Conservation (phyloP, 2,113 vertebrate species). For the Coptodon rendalli region DNA sequence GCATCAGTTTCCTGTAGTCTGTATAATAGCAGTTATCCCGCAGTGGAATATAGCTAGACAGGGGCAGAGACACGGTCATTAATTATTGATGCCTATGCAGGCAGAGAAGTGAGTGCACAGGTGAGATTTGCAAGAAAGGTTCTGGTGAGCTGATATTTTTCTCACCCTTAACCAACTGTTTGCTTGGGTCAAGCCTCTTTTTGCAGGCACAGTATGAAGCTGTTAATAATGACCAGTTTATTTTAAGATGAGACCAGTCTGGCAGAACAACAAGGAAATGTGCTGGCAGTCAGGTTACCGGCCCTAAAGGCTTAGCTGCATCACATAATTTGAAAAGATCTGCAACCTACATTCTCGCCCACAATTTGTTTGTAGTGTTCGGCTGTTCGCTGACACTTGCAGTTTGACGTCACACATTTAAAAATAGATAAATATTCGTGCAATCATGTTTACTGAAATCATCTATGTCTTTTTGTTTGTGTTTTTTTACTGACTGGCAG, state of each 20-base stretch:
- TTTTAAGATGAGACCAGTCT: neutral
- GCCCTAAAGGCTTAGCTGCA: neutral
- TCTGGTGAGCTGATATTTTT: neutral
- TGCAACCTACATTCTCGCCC: neutral
- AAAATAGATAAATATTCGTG: constrained; percentile 10
- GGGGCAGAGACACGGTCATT: constrained; percentile 12
- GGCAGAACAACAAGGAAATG: neutral
- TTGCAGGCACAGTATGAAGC: neutral
- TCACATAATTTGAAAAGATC: constrained; percentile 7
- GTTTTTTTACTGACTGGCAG: neutral
- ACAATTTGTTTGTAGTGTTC: neutral
- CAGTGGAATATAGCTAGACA: constrained; percentile 14
- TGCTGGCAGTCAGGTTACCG: neutral
- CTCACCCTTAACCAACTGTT: neutral
- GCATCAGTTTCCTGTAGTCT: neutral
- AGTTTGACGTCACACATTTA: neutral
- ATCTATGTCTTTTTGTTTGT: neutral
- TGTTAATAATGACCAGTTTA: neutral
- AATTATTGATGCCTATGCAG: constrained; percentile 40
- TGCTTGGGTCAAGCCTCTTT: neutral
- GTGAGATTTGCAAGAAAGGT: neutral
- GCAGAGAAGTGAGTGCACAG: neutral
- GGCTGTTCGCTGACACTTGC: neutral
- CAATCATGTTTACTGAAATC: neutral
- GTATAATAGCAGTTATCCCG: neutral